Percentiles rank a stretch among this genome's conserved stretches.
Conservation (phyloP, 2,113 vertebrate species). For the Cyprinodon variegatus region DNA sequence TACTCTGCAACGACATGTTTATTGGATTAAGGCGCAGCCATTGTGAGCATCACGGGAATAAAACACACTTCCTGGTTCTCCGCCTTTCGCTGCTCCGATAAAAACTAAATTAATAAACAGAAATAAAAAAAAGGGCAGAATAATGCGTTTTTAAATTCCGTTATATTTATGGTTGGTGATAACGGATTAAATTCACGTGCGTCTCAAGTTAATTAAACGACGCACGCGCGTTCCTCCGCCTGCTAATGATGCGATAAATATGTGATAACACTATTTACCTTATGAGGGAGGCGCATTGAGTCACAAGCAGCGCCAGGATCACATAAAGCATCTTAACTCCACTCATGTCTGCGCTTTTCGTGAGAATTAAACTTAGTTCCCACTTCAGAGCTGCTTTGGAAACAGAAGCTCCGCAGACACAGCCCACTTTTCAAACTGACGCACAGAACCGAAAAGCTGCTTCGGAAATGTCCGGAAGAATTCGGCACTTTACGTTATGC, state of each 20-base stretch:
- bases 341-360: slow-evolving; percentile 33
- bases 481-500: slow-evolving; percentile 16
- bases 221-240: neutral
- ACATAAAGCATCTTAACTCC: slow-evolving; percentile 20
- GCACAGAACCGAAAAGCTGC: neutral
- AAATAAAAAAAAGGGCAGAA: neutral
- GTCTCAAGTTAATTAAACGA: neutral
- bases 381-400: slow-evolving; percentile 5
- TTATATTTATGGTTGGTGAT: no score
- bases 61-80: slow-evolving; percentile 5
- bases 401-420: fast-evolving
- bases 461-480: slow-evolving; percentile 32
- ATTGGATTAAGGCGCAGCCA: neutral
- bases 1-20: slow-evolving; percentile 67
- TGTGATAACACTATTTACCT: slow-evolving; percentile 62
- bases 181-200: neutral
- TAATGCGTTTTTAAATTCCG: neutral
- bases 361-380: neutral
- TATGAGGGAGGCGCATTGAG: slow-evolving; percentile 58
- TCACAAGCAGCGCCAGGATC: slow-evolving; percentile 37
- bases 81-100: neutral
- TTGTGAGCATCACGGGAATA: neutral
- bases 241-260: neutral
- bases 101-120: no score
- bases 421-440: neutral